phyloP scores from a whole-genome alignment of 2,797 vertebrate species.

The Macroramphosus scolopax region DNA sequence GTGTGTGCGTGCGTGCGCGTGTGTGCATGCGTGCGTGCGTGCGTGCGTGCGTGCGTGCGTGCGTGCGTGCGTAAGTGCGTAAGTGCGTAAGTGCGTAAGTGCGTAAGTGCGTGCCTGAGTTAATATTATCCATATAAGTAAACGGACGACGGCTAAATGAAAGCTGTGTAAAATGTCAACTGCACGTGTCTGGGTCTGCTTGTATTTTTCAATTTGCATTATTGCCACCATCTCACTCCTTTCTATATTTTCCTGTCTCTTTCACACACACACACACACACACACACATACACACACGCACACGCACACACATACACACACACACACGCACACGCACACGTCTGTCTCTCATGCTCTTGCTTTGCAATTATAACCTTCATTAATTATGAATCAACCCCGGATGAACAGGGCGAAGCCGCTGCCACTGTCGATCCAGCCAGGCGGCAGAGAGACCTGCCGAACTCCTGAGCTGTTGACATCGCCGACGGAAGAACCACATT shows the following conservation, averaged over 20 bases:
- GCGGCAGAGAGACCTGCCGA: conserved; percentile 43
- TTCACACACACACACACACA: too few species aligned
- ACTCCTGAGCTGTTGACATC: conserved; percentile 46
- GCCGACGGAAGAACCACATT: conserved; percentile 49
- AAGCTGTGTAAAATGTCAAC: conserved; percentile 65
- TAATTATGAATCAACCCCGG: conserved; percentile 76
- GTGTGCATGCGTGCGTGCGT: too few species aligned
- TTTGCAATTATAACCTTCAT: conserved; percentile 74
- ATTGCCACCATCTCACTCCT: conserved; percentile 38
- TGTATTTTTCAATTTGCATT: conserved; percentile 51
- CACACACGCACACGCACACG: too few species aligned
- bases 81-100: too few species aligned
- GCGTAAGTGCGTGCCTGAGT: too few species aligned
- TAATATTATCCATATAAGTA: conserved; percentile 70
- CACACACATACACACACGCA: too few species aligned
- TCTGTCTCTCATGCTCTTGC: conserved; percentile 52
- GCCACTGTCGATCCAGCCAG: conserved; percentile 39
- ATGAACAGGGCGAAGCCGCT: conserved; percentile 56
- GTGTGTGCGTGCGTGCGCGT: conserved; percentile 21
- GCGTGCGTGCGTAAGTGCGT: too few species aligned
- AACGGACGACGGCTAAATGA: conserved; percentile 55
- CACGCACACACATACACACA: too few species aligned
- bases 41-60: too few species aligned
- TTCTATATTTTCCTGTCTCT: conserved; percentile 9
- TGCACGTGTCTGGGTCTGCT: conserved; percentile 28